Percentiles rank a stretch among this genome's conserved stretches.
Evolutionary conservation across 2,888 invertebrate species (phyloP).

Genomic region (Leptopilina drosophilae): DNA sequence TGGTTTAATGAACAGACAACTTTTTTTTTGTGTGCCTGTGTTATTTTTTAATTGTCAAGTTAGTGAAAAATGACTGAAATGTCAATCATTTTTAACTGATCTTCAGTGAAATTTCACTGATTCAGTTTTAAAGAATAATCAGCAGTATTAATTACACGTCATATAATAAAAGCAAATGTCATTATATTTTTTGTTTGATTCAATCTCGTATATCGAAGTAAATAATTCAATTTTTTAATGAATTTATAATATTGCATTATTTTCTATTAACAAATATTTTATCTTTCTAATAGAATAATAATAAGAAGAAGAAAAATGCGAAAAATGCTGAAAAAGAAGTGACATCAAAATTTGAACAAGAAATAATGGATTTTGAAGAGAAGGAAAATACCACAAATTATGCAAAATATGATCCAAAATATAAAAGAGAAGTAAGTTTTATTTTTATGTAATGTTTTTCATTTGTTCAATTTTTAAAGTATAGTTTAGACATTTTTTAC

Average conservation of each 20-base stretch:
- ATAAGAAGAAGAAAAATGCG: neutral
- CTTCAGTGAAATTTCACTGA: too few species aligned
- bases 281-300: neutral
- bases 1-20: too few species aligned
- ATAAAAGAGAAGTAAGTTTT: neutral
- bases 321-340: neutral
- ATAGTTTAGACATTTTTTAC: neutral
- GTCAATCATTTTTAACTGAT: too few species aligned
- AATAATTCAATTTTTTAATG: too few species aligned
- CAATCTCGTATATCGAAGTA: too few species aligned
- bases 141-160: too few species aligned
- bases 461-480: neutral
- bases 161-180: too few species aligned
- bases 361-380: neutral
- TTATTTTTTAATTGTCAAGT: too few species aligned
- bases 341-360: neutral
- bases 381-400: neutral
- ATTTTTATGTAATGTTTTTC: neutral
- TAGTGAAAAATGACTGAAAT: too few species aligned
- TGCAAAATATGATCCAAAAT: neutral
- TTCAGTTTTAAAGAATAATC: too few species aligned
- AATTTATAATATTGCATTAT: neutral
- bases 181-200: too few species aligned
- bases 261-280: neutral
- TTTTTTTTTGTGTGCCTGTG: too few species aligned